A percentile compares a stretch with the other conserved stretches of the same genome.
phyloP scores from a whole-genome alignment of 2,113 vertebrate genomes.

The Edolisoma coerulescens region DNA sequence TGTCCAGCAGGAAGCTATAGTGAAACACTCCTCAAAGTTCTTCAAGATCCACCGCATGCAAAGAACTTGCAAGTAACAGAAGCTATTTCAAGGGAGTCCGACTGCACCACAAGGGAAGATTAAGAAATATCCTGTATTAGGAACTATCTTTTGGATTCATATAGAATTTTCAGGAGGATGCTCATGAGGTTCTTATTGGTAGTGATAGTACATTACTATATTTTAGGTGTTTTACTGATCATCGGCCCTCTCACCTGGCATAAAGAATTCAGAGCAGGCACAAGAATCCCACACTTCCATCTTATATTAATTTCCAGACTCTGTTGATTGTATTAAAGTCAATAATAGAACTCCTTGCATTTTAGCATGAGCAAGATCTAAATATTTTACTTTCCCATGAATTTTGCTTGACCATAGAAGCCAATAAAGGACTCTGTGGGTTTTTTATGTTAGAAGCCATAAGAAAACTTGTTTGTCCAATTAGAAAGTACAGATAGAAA shows the following conservation, averaged over 20 bases:
- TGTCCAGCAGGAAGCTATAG: neutral
- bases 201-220: neutral
- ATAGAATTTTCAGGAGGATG: neutral
- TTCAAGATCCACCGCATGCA: neutral
- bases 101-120: neutral
- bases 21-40: neutral
- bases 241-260: rapidly evolving
- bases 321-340: neutral
- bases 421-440: neutral
- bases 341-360: neutral
- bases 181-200: neutral
- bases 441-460: neutral
- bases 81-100: neutral
- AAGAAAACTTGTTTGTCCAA: neutral
- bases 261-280: neutral
- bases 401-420: neutral
- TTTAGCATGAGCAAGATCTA: neutral
- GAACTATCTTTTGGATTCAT: neutral
- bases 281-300: neutral
- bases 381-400: neutral
- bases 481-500: neutral
- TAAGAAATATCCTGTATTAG: neutral
- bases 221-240: neutral
- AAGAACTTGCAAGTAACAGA: neutral
- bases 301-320: neutral